Evolutionary conservation across 2,888 invertebrate species (phyloP), one percentile per base, ranked within the genome.

Genomic region (Lycophotia porphyrea): DNA sequence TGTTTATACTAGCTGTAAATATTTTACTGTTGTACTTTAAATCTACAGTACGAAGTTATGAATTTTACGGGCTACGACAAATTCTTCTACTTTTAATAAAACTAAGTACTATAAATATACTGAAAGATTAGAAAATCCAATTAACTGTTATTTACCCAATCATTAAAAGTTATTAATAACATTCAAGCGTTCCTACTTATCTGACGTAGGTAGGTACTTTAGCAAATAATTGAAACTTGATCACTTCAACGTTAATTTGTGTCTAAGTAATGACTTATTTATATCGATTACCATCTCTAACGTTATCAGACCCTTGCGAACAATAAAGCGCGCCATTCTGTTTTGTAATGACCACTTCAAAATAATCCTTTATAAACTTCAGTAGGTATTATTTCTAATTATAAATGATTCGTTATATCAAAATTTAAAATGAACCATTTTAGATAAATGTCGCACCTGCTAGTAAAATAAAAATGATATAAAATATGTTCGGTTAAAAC

Each of bases 211-310:
- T 66, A 63, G 27, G n/a, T 65, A 66, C 55, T 66, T 69, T 60
- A 39, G n/a, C 64, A 49, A 84, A 76, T 76, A 76, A 70, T 72
- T 79, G 63, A 72, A 55, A 70, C 65, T 67, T 52, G 34, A 27
- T 13, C 44, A 65, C 61, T 80, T 74, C 58, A 55, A 52, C 36
- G 70, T 81, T 78, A 36, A 81, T 73, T 81, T 75, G 63, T 74
- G 63, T 63, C 49, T 44, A 36, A 64, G 60, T 72, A 36, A 61
- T 66, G 67, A 73, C 47, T 80, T 82, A 84, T 81, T 79, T 74
- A 78, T 76, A 82, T 77, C 69, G 75, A 75, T 82, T 78, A 70
- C 71, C 71, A 78, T 78, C 73, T 68, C 58, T 60, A 69, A 76
- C 61, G 60, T 74, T 78, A 76, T 78, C 66, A 60, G 64, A 31